Evolutionary conservation across 2,797 vertebrate species (phyloP), one percentile per base, ranked within the genome.

Genomic region (Channa striata): DNA sequence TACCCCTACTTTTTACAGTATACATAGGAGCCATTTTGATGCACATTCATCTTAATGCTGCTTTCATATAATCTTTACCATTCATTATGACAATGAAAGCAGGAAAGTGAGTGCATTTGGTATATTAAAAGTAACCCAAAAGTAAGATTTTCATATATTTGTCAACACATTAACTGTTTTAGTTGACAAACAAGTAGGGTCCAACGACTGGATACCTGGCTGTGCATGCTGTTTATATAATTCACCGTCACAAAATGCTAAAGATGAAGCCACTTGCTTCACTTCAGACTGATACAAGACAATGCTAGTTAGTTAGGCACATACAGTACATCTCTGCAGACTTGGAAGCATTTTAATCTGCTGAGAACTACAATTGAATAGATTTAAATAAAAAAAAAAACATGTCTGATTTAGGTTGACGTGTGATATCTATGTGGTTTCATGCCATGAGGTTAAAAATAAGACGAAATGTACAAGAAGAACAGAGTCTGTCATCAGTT

Each of bases 261-360:
- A 82, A 74, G 65, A 51, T 62, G 72, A 84, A 77, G 74, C 74
- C 56, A 25, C 67, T 74, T 1, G 68, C 76, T 87, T 68, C 71
- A 53, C 72, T 74, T 78, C 83, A 76, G 82, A 87, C 87, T 68
- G 78, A 83, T 85, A 92, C 87, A 70, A 90, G 86, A 93, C 85
- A 77, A 89, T 69, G 89, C 89, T 91, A 89, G 86, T 89, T 86
- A 88, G 74, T 87, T 92, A 94, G 93, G 93, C 93, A 94, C 93
- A 84, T 92, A 93, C 84, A 94, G 93, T 88, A 93, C 89, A 91
- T 88, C 87, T 91, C 86, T 64, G 90, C 89, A 92, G 87, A 92
- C 87, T 60, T 77, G 91, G 92, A 93, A 94, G 93, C 87, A 82
- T 92, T 89, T 79, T 59, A 87, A 88, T 87, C 86, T 84, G 89